phyloP scores from a whole-genome alignment of 2,797 vertebrate genomes.

The Chanos chanos region DNA sequence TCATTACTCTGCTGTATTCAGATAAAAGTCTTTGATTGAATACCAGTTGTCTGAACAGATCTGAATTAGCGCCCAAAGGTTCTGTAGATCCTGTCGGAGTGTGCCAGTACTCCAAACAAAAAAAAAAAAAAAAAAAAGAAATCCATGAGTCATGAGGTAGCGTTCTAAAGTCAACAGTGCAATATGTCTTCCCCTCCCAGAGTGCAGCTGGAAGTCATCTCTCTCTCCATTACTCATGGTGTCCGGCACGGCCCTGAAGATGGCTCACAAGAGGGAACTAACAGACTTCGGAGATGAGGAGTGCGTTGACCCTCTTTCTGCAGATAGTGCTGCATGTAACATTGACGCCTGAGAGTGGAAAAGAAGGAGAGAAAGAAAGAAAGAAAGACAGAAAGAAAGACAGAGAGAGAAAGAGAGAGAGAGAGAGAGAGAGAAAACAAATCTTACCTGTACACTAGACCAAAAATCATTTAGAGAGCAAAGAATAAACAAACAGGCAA shows the following conservation, averaged over 20 bases:
- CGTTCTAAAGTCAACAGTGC: slow-evolving; percentile 20
- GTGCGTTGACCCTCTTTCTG: slow-evolving; percentile 12
- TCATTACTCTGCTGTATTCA: no score
- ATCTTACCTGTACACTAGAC: no score
- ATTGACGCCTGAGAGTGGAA: no score
- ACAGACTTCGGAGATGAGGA: slow-evolving; percentile 11
- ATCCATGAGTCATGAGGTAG: slow-evolving; percentile 19
- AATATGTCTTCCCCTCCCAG: slow-evolving; percentile 32
- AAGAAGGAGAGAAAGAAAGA: no score
- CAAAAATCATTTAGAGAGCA: no score
- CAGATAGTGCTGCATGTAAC: background rate
- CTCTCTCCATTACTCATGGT: slow-evolving; percentile 40
- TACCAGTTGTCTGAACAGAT: no score
- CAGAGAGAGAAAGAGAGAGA: no score
- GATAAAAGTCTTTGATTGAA: no score
- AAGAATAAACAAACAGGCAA: no score
- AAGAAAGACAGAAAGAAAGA: no score
- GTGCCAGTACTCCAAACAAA: slow-evolving; percentile 8
- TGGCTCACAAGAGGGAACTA: slow-evolving; percentile 11
- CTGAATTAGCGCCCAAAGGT: slow-evolving; percentile 23
- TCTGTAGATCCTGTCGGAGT: background rate
- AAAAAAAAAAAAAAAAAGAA: no score
- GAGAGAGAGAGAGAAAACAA: no score
- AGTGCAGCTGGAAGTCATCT: slow-evolving; percentile 45
- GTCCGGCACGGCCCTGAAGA: slow-evolving; percentile 36